Conservation (phyloP, 2,797 vertebrate species). For the Enteromius treurensis region DNA sequence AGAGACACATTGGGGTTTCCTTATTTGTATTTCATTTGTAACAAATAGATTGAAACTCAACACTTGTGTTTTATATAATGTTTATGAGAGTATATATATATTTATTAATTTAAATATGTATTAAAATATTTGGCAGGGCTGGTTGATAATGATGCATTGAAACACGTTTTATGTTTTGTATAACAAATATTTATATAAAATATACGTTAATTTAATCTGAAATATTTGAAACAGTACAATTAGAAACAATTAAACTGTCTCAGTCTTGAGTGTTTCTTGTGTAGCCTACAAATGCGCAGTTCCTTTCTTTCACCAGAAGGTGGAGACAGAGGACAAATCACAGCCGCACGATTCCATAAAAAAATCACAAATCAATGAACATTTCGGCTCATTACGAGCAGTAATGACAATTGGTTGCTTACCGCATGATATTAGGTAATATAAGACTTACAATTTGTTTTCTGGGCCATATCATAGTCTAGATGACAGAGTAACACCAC, state of each 20-base stretch:
- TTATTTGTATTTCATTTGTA: constrained; percentile 23
- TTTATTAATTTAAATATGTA: background rate
- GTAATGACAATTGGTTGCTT: background rate
- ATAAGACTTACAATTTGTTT: background rate
- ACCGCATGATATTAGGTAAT: background rate
- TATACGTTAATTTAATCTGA: background rate
- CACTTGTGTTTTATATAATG: background rate
- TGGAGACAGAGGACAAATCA: background rate
- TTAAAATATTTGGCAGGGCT: background rate
- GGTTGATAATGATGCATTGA: background rate
- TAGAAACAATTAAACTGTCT: background rate
- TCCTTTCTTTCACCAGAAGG: background rate
- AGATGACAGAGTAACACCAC: background rate
- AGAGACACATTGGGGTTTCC: background rate
- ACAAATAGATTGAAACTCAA: background rate
- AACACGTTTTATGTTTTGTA: background rate
- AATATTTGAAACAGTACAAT: background rate
- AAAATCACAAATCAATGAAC: background rate
- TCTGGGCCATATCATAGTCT: background rate
- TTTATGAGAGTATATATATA: background rate
- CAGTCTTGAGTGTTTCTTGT: background rate
- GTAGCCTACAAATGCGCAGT: background rate
- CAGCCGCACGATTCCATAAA: background rate
- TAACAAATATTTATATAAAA: background rate
- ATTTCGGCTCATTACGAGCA: background rate